Conservation (phyloP, 2,888 invertebrate genomes). For the Coelinius sp. region DNA sequence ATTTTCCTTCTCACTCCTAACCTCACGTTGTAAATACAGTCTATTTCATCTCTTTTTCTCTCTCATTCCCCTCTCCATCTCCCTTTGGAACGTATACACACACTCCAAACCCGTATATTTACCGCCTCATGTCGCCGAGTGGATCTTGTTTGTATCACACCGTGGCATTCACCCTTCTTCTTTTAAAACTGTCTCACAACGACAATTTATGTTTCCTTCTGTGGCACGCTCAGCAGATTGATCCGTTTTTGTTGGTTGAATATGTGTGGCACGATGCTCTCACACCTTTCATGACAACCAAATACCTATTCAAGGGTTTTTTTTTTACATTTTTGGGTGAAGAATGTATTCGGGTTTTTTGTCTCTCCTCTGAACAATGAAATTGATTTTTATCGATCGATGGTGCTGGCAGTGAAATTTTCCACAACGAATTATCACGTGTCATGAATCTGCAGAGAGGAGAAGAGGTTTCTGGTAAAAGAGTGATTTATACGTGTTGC, state of each 20-base stretch:
- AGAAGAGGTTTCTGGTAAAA: constrained; percentile 41
- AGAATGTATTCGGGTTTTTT: too few relatives aligned
- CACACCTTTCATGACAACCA: constrained; percentile 32
- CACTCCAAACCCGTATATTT: constrained; percentile 57
- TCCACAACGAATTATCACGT: constrained; percentile 35
- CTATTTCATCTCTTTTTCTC: constrained; percentile 11
- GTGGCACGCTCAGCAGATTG: constrained; percentile 58
- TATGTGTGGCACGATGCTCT: constrained; percentile 46
- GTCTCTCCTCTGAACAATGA: too few relatives aligned
- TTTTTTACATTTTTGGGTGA: background rate
- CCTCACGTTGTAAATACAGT: constrained; percentile 14
- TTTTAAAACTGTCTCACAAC: constrained; percentile 61
- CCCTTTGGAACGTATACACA: constrained; percentile 12
- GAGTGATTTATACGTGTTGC: constrained; percentile 49
- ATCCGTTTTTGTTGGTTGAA: constrained; percentile 65
- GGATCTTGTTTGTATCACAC: constrained; percentile 68
- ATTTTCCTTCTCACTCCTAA: constrained; percentile 15
- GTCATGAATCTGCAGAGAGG: constrained; percentile 26
- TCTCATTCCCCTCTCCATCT: constrained; percentile 34
- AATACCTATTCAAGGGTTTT: constrained; percentile 28
- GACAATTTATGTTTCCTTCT: constrained; percentile 67
- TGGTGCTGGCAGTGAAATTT: constrained; percentile 2
- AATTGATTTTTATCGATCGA: too few relatives aligned
- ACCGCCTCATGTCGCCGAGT: constrained; percentile 61
- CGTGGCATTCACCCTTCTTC: constrained; percentile 51